phyloP scores from a whole-genome alignment of 2,888 invertebrate species.

The Gonocerus acuteangulatus region DNA sequence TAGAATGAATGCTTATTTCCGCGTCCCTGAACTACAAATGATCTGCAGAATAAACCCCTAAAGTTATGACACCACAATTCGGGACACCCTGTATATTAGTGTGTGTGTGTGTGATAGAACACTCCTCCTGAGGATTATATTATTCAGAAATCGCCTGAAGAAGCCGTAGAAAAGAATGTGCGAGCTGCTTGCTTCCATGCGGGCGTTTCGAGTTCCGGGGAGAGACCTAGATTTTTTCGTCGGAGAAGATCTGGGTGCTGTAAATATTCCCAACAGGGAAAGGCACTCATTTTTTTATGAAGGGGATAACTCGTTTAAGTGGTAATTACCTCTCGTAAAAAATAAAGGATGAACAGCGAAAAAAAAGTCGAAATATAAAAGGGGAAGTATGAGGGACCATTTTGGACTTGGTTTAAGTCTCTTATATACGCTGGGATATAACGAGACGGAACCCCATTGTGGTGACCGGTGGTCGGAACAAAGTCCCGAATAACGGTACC shows the following conservation, averaged over 20 bases:
- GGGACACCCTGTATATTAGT: too few relatives aligned
- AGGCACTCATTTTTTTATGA: constrained; percentile 21
- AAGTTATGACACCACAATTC: too few relatives aligned
- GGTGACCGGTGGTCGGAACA: too few relatives aligned
- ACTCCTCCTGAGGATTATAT: too few relatives aligned
- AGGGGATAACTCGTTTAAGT: constrained; percentile 21
- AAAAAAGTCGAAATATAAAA: neutral
- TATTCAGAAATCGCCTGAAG: too few relatives aligned
- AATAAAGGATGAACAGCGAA: neutral
- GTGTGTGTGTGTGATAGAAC: too few relatives aligned
- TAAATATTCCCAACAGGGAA: constrained; percentile 9
- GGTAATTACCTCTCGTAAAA: constrained; percentile 25
- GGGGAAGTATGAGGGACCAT: neutral
- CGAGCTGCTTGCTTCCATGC: too few relatives aligned
- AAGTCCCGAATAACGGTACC: too few relatives aligned
- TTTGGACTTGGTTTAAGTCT: neutral
- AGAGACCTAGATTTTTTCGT: constrained; percentile 7
- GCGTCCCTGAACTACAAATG: too few relatives aligned
- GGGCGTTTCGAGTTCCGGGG: constrained; percentile 4
- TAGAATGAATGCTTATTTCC: too few relatives aligned
- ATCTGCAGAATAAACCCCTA: too few relatives aligned
- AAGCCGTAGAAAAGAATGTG: too few relatives aligned
- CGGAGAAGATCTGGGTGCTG: neutral
- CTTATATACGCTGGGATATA: neutral
- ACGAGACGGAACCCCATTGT: neutral